phyloP scores from a whole-genome alignment of 2,888 invertebrate species.

The Metallyticus violacea region DNA sequence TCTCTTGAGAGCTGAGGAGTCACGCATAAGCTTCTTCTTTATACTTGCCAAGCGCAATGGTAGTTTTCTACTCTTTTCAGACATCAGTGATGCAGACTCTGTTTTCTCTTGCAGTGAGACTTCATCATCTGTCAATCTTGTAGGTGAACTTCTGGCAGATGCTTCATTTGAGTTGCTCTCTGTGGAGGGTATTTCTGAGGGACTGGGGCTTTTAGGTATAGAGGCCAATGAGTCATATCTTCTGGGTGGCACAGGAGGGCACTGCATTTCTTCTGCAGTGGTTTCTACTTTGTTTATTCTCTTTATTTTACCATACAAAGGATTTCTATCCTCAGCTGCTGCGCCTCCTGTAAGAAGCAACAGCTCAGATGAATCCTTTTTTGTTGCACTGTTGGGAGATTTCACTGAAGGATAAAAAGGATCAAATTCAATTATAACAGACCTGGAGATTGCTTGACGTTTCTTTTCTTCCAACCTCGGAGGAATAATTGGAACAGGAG shows the following conservation, averaged over 20 bases:
- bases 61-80: background rate
- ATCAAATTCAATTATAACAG: constrained; percentile 73
- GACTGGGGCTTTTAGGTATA: background rate
- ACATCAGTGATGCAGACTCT: background rate
- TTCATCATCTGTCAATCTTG: background rate
- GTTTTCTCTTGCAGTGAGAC: background rate
- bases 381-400: background rate
- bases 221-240: constrained; percentile 56
- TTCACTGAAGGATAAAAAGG: constrained; percentile 47
- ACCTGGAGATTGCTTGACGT: constrained; percentile 32
- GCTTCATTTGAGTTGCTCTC: background rate
- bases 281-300: constrained; percentile 37
- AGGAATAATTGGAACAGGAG: background rate
- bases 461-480: constrained; percentile 34
- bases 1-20: background rate
- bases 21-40: background rate
- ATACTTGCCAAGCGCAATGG: constrained; percentile 34
- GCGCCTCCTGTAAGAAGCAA: background rate
- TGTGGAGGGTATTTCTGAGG: background rate
- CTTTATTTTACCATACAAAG: constrained; percentile 33
- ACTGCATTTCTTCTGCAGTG: constrained; percentile 40
- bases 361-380: background rate
- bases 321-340: background rate
- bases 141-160: background rate
- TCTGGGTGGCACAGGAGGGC: constrained; percentile 60